phyloP scores from a whole-genome alignment of 2,113 vertebrate genomes.

The Ictidomys tridecemlineatus region DNA sequence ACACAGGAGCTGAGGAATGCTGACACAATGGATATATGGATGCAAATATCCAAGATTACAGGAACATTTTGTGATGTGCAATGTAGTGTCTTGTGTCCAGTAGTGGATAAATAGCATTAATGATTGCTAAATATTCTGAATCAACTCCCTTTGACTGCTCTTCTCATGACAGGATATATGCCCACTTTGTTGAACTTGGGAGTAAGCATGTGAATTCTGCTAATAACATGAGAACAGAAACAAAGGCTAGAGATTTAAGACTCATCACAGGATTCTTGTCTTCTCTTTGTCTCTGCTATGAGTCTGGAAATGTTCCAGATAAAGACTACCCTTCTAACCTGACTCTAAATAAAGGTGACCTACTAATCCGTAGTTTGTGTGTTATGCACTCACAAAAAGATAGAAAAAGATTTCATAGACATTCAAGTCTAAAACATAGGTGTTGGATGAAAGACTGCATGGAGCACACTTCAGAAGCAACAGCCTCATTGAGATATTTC shows the following conservation, averaged over 20 bases:
- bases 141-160: not conserved
- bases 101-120: not conserved
- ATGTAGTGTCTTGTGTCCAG: not conserved
- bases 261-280: not conserved
- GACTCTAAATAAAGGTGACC: not conserved
- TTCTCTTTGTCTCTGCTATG: not conserved
- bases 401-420: not conserved
- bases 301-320: not conserved
- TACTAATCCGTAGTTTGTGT: not conserved
- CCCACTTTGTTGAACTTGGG: not conserved
- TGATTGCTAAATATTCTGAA: not conserved
- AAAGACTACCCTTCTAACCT: not conserved
- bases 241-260: not conserved
- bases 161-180: not conserved
- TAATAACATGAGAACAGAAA: not conserved
- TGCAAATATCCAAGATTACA: not conserved
- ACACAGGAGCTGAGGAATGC: not conserved
- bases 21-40: not conserved
- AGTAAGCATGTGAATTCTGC: not conserved
- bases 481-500: not conserved
- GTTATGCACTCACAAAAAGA: not conserved
- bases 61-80: not conserved
- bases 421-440: not conserved
- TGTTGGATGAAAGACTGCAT: not conserved
- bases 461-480: not conserved